These are phyloP conservation scores for Microctenopoma steveboyesi DNA, from an alignment of 2,797 vertebrate genomes.

Conservation along the genomic window DNA sequence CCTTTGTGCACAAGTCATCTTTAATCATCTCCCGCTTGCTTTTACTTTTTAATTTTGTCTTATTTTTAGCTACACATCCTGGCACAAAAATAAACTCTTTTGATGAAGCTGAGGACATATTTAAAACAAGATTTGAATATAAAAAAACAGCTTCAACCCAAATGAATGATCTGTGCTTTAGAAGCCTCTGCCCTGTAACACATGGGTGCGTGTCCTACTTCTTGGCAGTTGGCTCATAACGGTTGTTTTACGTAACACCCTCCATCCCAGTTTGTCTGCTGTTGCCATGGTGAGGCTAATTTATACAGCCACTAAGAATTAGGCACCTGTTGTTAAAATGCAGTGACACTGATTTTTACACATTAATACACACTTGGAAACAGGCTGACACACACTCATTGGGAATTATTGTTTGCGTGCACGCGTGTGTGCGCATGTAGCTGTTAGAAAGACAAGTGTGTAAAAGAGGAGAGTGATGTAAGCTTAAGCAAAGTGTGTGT, in stretches of 20 bases:
- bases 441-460: slow-evolving; percentile 20
- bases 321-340: slow-evolving; percentile 71
- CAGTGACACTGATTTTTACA: slow-evolving; percentile 51
- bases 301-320: slow-evolving; percentile 79
- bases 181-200: slow-evolving; percentile 57
- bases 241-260: slow-evolving; percentile 81
- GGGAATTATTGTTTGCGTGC: slow-evolving; percentile 36
- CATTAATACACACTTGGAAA: slow-evolving; percentile 29
- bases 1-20: not conserved
- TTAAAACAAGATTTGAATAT: slow-evolving; percentile 31
- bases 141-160: not conserved
- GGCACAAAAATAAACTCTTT: slow-evolving; percentile 25
- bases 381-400: slow-evolving; percentile 11
- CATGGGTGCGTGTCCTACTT: slow-evolving; percentile 72
- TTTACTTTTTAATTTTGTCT: slow-evolving; percentile 15
- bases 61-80: slow-evolving; percentile 39
- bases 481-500: slow-evolving; percentile 8
- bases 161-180: slow-evolving; percentile 39
- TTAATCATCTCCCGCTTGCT: slow-evolving; percentile 28
- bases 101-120: slow-evolving; percentile 18
- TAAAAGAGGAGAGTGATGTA: slow-evolving; percentile 12
- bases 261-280: slow-evolving; percentile 77
- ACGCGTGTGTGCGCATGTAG: slow-evolving; percentile 13
- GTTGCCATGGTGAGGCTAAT: slow-evolving; percentile 84
- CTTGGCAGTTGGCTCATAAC: slow-evolving; percentile 72